phyloP scores from a whole-genome alignment of 2,888 invertebrate species.

The Papilio demoleus region DNA sequence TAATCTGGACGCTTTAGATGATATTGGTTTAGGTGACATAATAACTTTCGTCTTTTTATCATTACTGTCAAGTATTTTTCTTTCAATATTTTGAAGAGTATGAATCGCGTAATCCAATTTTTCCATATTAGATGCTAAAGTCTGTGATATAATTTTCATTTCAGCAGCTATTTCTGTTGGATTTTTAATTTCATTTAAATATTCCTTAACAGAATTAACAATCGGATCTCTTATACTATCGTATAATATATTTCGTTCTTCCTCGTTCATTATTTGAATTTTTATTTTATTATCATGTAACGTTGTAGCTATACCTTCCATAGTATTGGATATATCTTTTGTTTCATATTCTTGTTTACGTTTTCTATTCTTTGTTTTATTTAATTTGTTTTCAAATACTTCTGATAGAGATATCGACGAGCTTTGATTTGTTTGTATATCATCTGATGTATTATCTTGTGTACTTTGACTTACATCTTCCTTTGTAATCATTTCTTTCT shows the following conservation, averaged over 20 bases:
- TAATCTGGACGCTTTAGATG: constrained; percentile 58
- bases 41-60: constrained; percentile 42
- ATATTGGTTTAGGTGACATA: constrained; percentile 43
- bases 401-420: constrained; percentile 68
- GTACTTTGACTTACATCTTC: constrained; percentile 63
- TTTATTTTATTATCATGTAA: constrained; percentile 63
- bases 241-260: constrained; percentile 64
- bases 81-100: constrained; percentile 63
- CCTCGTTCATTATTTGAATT: constrained; percentile 73
- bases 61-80: constrained; percentile 52
- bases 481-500: constrained; percentile 53
- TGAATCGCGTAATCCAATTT: constrained; percentile 65
- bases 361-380: constrained; percentile 50
- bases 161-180: constrained; percentile 52
- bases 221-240: constrained; percentile 68
- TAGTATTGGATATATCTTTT: constrained; percentile 64
- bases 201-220: constrained; percentile 65
- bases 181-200: constrained; percentile 57
- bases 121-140: constrained; percentile 49
- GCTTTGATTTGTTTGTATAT: constrained; percentile 67
- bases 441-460: constrained; percentile 66
- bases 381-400: constrained; percentile 60
- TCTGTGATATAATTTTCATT: constrained; percentile 54
- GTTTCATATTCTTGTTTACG: constrained; percentile 49
- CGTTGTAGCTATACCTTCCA: constrained; percentile 71